These are phyloP conservation scores for Thamnaconus septentrionalis DNA, from an alignment of 2,113 vertebrate species.

Conservation along the genomic window DNA sequence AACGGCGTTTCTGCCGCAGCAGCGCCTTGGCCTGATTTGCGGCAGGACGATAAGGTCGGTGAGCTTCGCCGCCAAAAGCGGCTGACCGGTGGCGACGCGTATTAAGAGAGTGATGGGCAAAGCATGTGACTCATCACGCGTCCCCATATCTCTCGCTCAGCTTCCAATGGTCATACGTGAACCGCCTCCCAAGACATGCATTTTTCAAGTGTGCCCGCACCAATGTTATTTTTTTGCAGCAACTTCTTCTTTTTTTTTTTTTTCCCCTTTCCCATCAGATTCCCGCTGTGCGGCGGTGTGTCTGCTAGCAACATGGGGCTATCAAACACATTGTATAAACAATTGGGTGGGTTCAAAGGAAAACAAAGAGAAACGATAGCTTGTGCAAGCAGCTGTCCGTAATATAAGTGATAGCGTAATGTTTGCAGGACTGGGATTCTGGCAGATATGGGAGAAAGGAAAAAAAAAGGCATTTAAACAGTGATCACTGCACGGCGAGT, in stretches of 20 bases:
- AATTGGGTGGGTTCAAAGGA: conserved; percentile 35
- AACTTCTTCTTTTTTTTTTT: conserved; percentile 51
- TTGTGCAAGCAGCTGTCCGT: conserved; percentile 23
- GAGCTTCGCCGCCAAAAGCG: conserved; percentile 56
- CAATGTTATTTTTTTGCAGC: conserved; percentile 52
- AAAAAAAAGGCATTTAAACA: conserved; percentile 29
- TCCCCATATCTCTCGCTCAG: conserved; percentile 29
- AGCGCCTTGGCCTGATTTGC: conserved; percentile 68
- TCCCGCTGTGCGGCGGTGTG: conserved; percentile 17
- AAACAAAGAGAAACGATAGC: conserved; percentile 32
- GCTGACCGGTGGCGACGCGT: conserved; percentile 37
- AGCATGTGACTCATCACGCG: conserved; percentile 19
- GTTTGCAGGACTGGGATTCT: conserved; percentile 22
- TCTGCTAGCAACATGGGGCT: conserved; percentile 42
- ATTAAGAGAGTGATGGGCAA: conserved; percentile 21
- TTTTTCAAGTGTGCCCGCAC: conserved; percentile 47
- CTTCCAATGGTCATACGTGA: conserved; percentile 60
- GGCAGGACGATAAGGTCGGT: conserved; percentile 55
- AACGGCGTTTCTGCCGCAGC: conserved; percentile 46
- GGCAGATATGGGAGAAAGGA: conserved; percentile 32
- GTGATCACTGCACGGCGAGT: conserved; percentile 32
- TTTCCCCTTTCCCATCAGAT: conserved; percentile 49
- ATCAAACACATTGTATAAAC: conserved; percentile 50
- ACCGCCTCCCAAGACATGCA: conserved; percentile 56
- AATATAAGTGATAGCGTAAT: conserved; percentile 21